phyloP scores from a whole-genome alignment of 1,140 invertebrate species.

The Zaprionus davidi region DNA sequence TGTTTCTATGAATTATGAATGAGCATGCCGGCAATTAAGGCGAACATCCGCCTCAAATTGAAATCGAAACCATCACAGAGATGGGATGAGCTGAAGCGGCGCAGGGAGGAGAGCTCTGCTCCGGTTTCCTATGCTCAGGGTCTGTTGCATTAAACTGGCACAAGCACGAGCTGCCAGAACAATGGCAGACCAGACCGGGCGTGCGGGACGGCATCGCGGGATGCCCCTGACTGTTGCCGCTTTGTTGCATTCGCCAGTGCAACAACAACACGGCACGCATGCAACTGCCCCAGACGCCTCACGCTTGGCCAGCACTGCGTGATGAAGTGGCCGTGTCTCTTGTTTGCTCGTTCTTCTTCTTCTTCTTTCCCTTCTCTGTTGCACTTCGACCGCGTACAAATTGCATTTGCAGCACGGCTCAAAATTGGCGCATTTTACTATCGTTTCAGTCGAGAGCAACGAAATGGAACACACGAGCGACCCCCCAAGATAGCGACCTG shows the following conservation, averaged over 20 bases:
- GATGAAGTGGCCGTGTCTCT: slow-evolving; percentile 77
- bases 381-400: slow-evolving; percentile 44
- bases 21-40: slow-evolving; percentile 61
- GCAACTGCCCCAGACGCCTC: slow-evolving; percentile 40
- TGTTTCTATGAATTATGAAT: slow-evolving; percentile 66
- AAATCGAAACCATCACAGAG: slow-evolving; percentile 67
- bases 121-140: slow-evolving; percentile 1
- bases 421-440: slow-evolving; percentile 80
- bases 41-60: slow-evolving; percentile 73
- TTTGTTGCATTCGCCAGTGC: slow-evolving; percentile 41
- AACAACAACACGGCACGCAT: slow-evolving; percentile 46
- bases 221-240: slow-evolving; percentile 50
- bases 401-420: slow-evolving; percentile 47
- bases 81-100: not conserved
- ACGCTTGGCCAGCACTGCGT: slow-evolving; percentile 79
- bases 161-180: slow-evolving; percentile 77
- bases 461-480: slow-evolving; percentile 61
- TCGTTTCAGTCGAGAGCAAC: slow-evolving; percentile 69
- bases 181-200: slow-evolving; percentile 36
- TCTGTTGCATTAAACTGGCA: slow-evolving; percentile 73
- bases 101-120: not conserved
- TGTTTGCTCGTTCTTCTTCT: slow-evolving; percentile 16
- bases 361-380: slow-evolving; percentile 28
- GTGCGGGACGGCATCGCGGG: slow-evolving; percentile 26
- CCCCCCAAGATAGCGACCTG: not conserved